Conservation (phyloP, 1,140 invertebrate genomes). For the Pogonognathellus flavescens region DNA sequence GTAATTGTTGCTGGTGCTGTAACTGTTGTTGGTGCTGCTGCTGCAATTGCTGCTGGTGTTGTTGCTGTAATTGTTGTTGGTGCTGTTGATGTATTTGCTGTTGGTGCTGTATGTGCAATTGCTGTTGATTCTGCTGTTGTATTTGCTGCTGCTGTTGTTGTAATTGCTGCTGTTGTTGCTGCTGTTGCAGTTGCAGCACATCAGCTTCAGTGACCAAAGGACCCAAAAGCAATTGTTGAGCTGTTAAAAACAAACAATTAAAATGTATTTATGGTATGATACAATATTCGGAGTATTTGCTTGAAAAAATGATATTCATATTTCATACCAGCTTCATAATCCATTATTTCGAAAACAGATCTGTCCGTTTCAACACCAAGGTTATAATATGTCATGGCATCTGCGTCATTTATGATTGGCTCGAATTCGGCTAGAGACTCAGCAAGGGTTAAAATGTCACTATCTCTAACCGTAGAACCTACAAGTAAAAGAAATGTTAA, state of each 20-base stretch:
- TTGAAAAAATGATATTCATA: background rate
- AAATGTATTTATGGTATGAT: background rate
- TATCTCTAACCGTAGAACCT: slow-evolving; percentile 15
- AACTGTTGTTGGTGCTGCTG: too few relatives aligned
- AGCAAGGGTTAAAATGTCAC: background rate
- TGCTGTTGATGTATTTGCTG: background rate
- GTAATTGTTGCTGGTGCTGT: too few relatives aligned
- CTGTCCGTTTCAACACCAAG: background rate
- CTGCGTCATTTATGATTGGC: slow-evolving; percentile 38
- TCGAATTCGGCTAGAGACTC: slow-evolving; percentile 33
- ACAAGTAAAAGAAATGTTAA: too few relatives aligned
- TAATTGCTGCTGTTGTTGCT: background rate
- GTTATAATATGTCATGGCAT: background rate
- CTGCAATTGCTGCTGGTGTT: background rate
- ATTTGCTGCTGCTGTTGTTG: background rate
- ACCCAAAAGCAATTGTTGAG: slow-evolving; percentile 20
- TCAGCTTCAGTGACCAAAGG: background rate
- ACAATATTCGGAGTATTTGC: background rate
- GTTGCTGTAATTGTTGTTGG: too few relatives aligned
- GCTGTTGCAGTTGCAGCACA: background rate
- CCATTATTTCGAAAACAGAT: slow-evolving; percentile 42
- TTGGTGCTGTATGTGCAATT: background rate
- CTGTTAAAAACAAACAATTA: background rate
- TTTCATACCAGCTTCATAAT: slow-evolving; percentile 20
- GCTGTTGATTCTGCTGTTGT: background rate